These are phyloP conservation scores for Acleris literana DNA, from an alignment of 2,888 invertebrate species.

Conservation along the genomic window DNA sequence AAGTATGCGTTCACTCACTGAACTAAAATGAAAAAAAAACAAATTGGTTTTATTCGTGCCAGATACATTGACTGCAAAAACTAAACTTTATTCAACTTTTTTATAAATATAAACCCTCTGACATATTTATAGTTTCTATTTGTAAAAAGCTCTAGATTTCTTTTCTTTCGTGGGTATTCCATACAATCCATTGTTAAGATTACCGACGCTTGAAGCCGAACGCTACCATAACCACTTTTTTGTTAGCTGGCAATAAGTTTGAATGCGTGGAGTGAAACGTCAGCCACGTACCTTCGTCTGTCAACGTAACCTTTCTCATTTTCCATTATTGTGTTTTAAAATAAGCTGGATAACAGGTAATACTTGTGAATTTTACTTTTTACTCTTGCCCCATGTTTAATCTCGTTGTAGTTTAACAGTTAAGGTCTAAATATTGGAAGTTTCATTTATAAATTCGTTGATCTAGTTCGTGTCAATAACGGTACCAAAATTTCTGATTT, in stretches of 20 bases:
- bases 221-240: slow-evolving; percentile 40
- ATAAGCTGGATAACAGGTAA: slow-evolving; percentile 47
- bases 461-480: slow-evolving; percentile 22
- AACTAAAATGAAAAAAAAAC: slow-evolving; percentile 2
- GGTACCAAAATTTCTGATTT: slow-evolving; percentile 49
- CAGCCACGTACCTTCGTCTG: slow-evolving; percentile 77
- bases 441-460: slow-evolving; percentile 33
- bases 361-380: slow-evolving; percentile 21
- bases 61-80: background rate
- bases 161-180: too few relatives aligned
- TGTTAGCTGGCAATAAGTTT: slow-evolving; percentile 57
- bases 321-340: slow-evolving; percentile 38
- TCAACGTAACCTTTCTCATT: slow-evolving; percentile 56
- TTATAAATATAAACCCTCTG: too few relatives aligned
- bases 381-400: slow-evolving; percentile 5
- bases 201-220: slow-evolving; percentile 17
- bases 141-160: too few relatives aligned
- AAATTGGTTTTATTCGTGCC: slow-evolving; percentile 2
- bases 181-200: too few relatives aligned
- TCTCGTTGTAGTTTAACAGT: slow-evolving; percentile 38
- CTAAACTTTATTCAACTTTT: background rate
- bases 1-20: slow-evolving; percentile 36
- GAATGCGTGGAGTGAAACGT: slow-evolving; percentile 82
- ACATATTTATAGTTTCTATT: too few relatives aligned
- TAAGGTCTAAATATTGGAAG: slow-evolving; percentile 1